phyloP scores from a whole-genome alignment of 2,888 invertebrate genomes.

The Lissocephala sabroskyi region DNA sequence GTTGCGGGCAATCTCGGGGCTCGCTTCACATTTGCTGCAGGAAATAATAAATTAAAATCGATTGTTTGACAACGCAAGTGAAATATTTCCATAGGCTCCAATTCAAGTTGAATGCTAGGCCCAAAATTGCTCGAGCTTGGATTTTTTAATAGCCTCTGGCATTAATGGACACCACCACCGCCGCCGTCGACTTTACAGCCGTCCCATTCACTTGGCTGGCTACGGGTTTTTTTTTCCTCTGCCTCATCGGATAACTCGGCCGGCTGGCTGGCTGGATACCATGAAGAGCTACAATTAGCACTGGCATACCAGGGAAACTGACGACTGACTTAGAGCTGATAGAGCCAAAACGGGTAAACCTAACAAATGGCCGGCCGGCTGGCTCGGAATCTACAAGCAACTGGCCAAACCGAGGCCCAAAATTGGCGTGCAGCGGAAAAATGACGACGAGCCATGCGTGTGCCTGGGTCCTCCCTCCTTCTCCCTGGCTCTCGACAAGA shows the following conservation, averaged over 20 bases:
- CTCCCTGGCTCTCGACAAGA: conserved; percentile 10
- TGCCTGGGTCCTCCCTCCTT: too few species aligned
- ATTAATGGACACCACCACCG: conserved; percentile 17
- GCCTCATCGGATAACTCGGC: conserved; percentile 28
- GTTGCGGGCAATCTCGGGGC: conserved; percentile 9
- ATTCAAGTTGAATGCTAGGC: neutral
- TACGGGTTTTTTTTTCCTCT: too few species aligned
- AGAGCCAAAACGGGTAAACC: conserved; percentile 48
- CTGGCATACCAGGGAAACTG: conserved; percentile 50
- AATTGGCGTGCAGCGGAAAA: conserved; percentile 64
- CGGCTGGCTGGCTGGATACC: too few species aligned
- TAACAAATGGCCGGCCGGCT: conserved; percentile 52
- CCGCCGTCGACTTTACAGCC: neutral
- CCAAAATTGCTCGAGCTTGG: neutral
- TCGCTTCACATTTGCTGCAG: conserved; percentile 41
- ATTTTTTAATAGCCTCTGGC: conserved; percentile 19
- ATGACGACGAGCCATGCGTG: conserved; percentile 52
- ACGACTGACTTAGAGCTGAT: conserved; percentile 14
- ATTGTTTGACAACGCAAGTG: conserved; percentile 61
- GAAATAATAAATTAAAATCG: conserved; percentile 68
- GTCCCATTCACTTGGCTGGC: too few species aligned
- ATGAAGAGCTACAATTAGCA: conserved; percentile 50
- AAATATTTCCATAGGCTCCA: conserved; percentile 39
- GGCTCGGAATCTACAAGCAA: too few species aligned
- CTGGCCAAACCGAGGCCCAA: conserved; percentile 32